Evolutionary conservation across 2,888 invertebrate genomes (phyloP).

Genomic region (Eremobia ochroleuca): DNA sequence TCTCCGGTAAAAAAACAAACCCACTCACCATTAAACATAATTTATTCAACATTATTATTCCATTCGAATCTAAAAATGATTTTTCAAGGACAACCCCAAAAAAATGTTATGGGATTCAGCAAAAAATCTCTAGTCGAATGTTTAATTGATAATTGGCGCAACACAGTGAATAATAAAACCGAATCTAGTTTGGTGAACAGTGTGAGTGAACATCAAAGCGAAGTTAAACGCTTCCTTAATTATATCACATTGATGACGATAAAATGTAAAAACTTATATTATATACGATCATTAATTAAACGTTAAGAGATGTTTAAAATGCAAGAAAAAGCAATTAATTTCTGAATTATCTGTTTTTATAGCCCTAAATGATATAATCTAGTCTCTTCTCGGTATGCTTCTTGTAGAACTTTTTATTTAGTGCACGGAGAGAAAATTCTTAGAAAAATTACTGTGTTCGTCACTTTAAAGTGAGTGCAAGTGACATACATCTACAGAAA

Average conservation of each 20-base stretch:
- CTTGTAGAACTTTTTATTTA: neutral
- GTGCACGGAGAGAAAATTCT: no score
- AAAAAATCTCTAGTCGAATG: slow-evolving; percentile 67
- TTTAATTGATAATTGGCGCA: slow-evolving; percentile 76
- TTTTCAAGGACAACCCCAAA: slow-evolving; percentile 72
- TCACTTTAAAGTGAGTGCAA: no score
- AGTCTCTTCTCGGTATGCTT: neutral
- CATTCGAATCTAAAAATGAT: slow-evolving; percentile 77
- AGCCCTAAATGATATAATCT: neutral
- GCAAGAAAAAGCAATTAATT: neutral
- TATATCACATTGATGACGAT: neutral
- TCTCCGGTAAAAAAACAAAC: slow-evolving; percentile 79
- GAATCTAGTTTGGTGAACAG: slow-evolving; percentile 38
- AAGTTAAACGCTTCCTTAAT: neutral
- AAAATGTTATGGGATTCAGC: slow-evolving; percentile 65
- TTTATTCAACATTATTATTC: slow-evolving; percentile 86
- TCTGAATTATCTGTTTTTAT: neutral
- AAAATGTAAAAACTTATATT: neutral
- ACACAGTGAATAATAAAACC: slow-evolving; percentile 67
- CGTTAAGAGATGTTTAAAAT: neutral
- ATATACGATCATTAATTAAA: neutral
- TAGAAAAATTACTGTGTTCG: no score
- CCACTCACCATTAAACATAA: slow-evolving; percentile 84
- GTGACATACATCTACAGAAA: no score
- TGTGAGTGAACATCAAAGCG: slow-evolving; percentile 13